Conservation (phyloP, 2,797 vertebrate species). For the Molossus molossus region DNA sequence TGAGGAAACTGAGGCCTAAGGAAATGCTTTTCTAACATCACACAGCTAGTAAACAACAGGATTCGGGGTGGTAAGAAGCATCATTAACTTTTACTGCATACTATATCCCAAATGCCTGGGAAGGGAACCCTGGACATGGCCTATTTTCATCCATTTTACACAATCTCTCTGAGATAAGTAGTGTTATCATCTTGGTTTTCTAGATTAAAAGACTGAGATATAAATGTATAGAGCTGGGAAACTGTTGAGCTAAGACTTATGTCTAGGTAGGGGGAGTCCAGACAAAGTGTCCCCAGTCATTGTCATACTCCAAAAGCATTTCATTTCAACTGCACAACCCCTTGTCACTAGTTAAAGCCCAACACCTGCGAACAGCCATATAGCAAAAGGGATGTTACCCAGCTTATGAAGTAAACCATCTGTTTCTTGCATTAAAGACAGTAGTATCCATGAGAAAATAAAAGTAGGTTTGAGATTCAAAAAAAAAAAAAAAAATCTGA, state of each 20-base stretch:
- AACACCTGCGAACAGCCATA: not conserved
- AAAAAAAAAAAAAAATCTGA: not conserved
- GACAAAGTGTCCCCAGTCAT: not conserved
- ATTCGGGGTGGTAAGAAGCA: not conserved
- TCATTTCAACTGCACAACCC: not conserved
- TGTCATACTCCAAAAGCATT: not conserved
- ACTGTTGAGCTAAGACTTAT: not conserved
- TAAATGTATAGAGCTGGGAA: not conserved
- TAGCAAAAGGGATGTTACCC: not conserved
- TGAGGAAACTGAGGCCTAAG: constrained; percentile 2
- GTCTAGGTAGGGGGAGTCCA: not conserved
- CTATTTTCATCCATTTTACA: constrained; percentile 1
- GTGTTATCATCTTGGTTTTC: not conserved
- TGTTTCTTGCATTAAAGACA: constrained; percentile 32
- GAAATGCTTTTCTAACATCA: not conserved
- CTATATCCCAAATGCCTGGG: not conserved
- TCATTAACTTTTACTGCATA: not conserved
- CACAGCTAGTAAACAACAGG: not conserved
- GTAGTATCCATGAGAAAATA: not conserved
- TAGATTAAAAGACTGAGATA: not conserved
- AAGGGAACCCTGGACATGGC: not conserved
- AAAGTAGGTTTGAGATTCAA: not conserved
- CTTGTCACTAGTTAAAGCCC: not conserved
- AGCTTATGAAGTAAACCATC: not conserved
- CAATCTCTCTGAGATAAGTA: constrained; percentile 8